Evolutionary conservation across 2,797 vertebrate genomes (phyloP), one percentile per base, ranked within the genome.

Genomic region (Gadopsis bispinosus): DNA sequence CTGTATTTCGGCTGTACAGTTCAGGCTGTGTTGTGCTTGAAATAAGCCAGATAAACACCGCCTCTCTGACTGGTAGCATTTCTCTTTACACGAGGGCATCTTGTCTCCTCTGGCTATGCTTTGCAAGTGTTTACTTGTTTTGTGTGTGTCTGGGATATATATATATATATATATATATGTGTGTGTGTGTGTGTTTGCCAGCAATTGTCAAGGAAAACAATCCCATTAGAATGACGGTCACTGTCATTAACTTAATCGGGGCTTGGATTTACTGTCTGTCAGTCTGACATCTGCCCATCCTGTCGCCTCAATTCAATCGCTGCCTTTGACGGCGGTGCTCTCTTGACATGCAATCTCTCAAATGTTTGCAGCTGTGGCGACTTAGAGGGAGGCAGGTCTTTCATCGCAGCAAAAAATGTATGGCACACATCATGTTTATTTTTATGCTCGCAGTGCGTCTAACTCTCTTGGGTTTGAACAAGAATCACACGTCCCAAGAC

Each of bases 171-270:
- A 26, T 56, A 31, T 68, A 43, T 61, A 48, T 2, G 12, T 12
- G 29, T 65, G 68, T 41, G 9, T 62, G 17, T 43, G 60, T 78
- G 47, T 61, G 79, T 73, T 55, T 61, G 41, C 58, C 22, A 47
- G 53, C 20, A 37, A 47, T 64, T 83, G 80, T 83, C 84, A 80
- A 22, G 54, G 19, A 72, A 59, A 65, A 56, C 78, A 71, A 51
- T 89, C 74, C 64, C 62, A 79, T 83, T 69, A 80, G 80, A 89
- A 80, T 86, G 86, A 91, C 75, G 85, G 78, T 85, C 58, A 78
- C 84, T 88, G 86, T 91, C 87, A 87, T 91, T 89, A 88, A 89
- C 78, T 88, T 85, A 86, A 91, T 91, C 87, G 87, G 74, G 51
- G 75, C 69, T 76, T 54, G 45, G 80, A 83, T 84, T 87, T 62